phyloP scores from a whole-genome alignment of 2,888 invertebrate species.

The Nephrotoma flavescens region DNA sequence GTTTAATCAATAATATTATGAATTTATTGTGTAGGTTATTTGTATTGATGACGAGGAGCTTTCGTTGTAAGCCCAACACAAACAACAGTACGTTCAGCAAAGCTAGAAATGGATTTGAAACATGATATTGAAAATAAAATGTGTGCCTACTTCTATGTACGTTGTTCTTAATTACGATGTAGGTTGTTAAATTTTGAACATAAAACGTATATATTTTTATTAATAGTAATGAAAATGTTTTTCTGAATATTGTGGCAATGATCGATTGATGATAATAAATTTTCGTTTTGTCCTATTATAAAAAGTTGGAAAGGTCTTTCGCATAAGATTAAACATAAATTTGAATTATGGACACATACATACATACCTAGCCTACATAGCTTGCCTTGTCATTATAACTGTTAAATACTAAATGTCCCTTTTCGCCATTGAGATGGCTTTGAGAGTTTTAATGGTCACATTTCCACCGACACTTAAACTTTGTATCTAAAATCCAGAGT shows the following conservation, averaged over 20 bases:
- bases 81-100: not conserved
- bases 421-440: too few relatives aligned
- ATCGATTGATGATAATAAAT: too few relatives aligned
- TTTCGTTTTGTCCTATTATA: too few relatives aligned
- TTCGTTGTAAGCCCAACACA: not conserved
- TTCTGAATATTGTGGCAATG: not conserved
- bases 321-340: too few relatives aligned
- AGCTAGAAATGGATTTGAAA: not conserved
- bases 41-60: not conserved
- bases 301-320: too few relatives aligned
- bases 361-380: too few relatives aligned
- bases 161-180: not conserved
- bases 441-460: too few relatives aligned
- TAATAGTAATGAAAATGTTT: not conserved
- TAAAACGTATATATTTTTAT: not conserved
- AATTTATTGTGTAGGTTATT: not conserved
- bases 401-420: too few relatives aligned
- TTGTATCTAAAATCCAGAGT: too few relatives aligned
- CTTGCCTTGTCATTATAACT: too few relatives aligned
- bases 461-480: too few relatives aligned
- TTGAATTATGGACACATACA: too few relatives aligned
- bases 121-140: not conserved
- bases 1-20: not conserved
- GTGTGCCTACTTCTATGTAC: not conserved
- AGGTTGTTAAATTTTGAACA: not conserved